Percentiles rank a stretch among this genome's conserved stretches.
Evolutionary conservation across 1,140 invertebrate species (phyloP).

Genomic region (Vanessa tameamea): DNA sequence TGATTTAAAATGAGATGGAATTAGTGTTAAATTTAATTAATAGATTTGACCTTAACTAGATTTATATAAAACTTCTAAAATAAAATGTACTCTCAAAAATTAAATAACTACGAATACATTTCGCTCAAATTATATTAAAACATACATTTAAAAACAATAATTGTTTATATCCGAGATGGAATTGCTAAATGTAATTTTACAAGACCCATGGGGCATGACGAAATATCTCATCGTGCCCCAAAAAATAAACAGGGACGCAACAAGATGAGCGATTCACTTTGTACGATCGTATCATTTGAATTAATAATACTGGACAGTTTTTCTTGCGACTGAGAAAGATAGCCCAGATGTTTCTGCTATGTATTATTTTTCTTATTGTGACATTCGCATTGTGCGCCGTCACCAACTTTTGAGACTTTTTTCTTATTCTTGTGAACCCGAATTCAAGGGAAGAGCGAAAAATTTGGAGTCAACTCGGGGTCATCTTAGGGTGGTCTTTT

Average conservation of each 20-base stretch:
- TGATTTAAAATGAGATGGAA: no score
- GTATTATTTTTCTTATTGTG: slow-evolving; percentile 54
- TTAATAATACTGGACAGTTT: slow-evolving; percentile 56
- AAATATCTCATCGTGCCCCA: slow-evolving; percentile 14
- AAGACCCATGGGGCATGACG: slow-evolving; percentile 6
- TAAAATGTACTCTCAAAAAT: no score
- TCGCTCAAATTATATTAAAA: background rate
- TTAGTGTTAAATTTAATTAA: no score
- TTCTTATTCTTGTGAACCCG: background rate
- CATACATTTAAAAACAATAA: background rate
- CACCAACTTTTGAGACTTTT: slow-evolving; percentile 34
- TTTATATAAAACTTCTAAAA: no score
- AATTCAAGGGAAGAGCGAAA: slow-evolving; percentile 8
- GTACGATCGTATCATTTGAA: slow-evolving; percentile 52
- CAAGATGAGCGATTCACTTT: slow-evolving; percentile 33
- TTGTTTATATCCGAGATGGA: background rate
- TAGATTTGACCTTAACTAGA: no score
- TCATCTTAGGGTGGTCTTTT: slow-evolving; percentile 41
- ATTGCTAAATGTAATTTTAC: slow-evolving; percentile 20
- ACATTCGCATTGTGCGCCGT: slow-evolving; percentile 46
- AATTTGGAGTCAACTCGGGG: slow-evolving; percentile 9
- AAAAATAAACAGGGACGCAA: slow-evolving; percentile 33
- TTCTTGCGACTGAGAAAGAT: slow-evolving; percentile 44
- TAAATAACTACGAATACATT: background rate
- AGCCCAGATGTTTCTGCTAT: slow-evolving; percentile 47